Percentiles rank a stretch among this genome's conserved stretches.
Conservation (phyloP, 2,888 invertebrate species). For the Plagodis dolabraria region DNA sequence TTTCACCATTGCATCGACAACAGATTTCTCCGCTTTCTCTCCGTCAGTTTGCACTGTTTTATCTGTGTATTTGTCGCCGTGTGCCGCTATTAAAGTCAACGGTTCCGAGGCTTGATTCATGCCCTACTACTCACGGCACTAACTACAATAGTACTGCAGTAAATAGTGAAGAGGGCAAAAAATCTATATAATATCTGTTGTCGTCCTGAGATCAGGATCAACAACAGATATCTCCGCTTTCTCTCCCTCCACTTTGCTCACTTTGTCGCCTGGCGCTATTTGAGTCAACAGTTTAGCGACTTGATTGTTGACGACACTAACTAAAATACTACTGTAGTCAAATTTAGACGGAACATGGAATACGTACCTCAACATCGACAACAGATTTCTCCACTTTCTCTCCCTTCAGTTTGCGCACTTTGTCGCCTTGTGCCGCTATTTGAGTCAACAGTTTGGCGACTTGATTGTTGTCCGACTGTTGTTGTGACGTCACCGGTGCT, state of each 20-base stretch:
- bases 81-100: conserved; percentile 50
- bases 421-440: conserved; percentile 87
- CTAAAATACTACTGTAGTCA: not conserved
- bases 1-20: conserved; percentile 68
- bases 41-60: conserved; percentile 88
- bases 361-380: conserved; percentile 66
- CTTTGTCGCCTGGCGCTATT: conserved; percentile 54
- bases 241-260: too few relatives aligned
- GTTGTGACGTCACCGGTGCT: conserved; percentile 4
- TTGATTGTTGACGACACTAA: conserved; percentile 38
- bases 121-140: too few relatives aligned
- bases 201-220: too few relatives aligned
- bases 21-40: conserved; percentile 87
- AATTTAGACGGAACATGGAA: not conserved
- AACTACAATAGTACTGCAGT: too few relatives aligned
- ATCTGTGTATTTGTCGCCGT: conserved; percentile 84
- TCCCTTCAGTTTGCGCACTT: conserved; percentile 89
- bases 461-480: conserved; percentile 41
- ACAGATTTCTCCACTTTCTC: conserved; percentile 87
- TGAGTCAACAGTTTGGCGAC: conserved; percentile 52
- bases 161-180: too few relatives aligned
- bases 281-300: conserved; percentile 52
- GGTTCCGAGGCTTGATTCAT: too few relatives aligned
- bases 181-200: too few relatives aligned
- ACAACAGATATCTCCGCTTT: too few relatives aligned